phyloP scores from a whole-genome alignment of 2,888 invertebrate species.

The Leptopilina drosophilae region DNA sequence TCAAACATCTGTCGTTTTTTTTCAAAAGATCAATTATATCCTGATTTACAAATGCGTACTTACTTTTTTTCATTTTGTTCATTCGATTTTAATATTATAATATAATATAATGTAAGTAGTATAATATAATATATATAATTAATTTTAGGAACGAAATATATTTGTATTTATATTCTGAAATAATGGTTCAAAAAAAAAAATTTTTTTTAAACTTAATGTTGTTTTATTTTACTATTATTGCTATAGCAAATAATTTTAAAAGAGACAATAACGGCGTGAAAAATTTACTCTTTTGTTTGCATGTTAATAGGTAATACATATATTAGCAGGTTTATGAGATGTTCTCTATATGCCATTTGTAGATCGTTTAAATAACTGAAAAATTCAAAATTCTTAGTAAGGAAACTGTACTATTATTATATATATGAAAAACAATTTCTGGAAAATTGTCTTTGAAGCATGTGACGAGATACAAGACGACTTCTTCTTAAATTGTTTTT shows the following conservation, averaged over 20 bases:
- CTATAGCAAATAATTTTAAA: no score
- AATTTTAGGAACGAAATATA: no score
- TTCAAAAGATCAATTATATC: neutral
- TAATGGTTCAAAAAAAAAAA: no score
- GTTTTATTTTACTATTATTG: no score
- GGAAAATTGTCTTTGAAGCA: neutral
- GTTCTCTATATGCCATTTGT: neutral
- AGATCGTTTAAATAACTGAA: neutral
- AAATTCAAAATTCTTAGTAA: neutral
- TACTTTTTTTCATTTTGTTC: neutral
- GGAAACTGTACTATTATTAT: neutral
- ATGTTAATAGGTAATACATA: neutral
- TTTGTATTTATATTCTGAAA: no score
- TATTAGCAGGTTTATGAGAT: neutral
- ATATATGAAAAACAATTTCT: neutral
- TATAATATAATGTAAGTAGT: no score
- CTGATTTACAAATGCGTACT: neutral
- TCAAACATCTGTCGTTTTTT: neutral
- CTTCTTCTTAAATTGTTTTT: no score
- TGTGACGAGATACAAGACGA: no score
- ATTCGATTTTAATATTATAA: neutral
- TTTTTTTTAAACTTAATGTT: no score
- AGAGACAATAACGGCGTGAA: neutral
- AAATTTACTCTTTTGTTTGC: neutral
- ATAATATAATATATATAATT: neutral